phyloP scores from a whole-genome alignment of 2,888 invertebrate species.

The Chalcosyrphus nemorum region DNA sequence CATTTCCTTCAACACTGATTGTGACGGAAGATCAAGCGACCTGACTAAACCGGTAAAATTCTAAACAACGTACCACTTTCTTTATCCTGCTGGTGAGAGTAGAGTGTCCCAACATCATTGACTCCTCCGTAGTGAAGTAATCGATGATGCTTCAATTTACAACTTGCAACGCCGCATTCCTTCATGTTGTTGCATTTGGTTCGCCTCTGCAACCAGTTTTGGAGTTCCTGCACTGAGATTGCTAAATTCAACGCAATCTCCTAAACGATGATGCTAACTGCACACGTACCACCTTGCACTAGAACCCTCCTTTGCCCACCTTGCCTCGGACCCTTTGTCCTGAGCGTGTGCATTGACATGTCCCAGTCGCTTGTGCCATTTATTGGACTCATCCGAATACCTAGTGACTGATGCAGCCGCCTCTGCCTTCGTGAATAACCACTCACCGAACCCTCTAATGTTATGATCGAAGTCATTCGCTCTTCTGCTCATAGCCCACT shows the following conservation, averaged over 20 bases:
- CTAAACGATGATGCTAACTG: too few relatives aligned
- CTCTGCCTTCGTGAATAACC: slow-evolving; percentile 47
- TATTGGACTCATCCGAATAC: not conserved
- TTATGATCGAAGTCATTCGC: not conserved
- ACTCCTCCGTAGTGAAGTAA: too few relatives aligned
- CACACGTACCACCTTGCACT: not conserved
- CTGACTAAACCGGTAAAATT: too few relatives aligned
- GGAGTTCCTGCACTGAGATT: not conserved
- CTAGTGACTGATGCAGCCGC: not conserved
- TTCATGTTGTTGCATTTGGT: too few relatives aligned
- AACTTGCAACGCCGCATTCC: too few relatives aligned
- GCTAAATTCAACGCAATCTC: too few relatives aligned
- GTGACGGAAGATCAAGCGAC: too few relatives aligned
- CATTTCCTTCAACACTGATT: too few relatives aligned
- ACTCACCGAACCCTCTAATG: slow-evolving; percentile 32
- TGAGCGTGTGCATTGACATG: slow-evolving; percentile 5
- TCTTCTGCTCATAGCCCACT: too few relatives aligned
- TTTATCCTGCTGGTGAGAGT: not conserved
- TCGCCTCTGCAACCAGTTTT: not conserved
- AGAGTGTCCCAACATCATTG: too few relatives aligned
- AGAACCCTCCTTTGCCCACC: not conserved
- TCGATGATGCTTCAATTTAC: too few relatives aligned
- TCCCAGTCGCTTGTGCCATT: not conserved
- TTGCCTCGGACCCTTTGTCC: too few relatives aligned
- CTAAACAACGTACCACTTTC: not conserved